A percentile compares a stretch with the other conserved stretches of the same genome.
Conservation (phyloP, 2,113 vertebrate species). For the Pollimyrus isidori region DNA sequence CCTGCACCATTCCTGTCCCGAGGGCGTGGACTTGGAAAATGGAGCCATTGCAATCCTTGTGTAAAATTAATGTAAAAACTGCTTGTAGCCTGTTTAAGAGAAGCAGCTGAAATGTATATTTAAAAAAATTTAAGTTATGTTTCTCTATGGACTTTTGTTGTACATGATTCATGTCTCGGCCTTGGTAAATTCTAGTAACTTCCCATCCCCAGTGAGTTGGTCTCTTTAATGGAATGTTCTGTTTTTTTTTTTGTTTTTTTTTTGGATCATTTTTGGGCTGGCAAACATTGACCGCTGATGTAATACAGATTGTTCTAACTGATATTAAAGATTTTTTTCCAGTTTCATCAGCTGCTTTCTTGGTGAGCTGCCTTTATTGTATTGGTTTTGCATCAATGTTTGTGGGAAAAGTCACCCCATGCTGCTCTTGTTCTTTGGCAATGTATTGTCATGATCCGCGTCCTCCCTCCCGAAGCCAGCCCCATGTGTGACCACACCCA, state of each 20-base stretch:
- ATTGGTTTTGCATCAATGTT: neutral
- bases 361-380: neutral
- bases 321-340: slow-evolving; percentile 74
- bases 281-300: slow-evolving; percentile 58
- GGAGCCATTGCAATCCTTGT: neutral
- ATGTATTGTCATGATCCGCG: too few relatives aligned
- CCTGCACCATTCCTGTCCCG: slow-evolving; percentile 67
- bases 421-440: neutral
- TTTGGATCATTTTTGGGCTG: slow-evolving; percentile 25
- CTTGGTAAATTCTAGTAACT: slow-evolving; percentile 42
- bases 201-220: slow-evolving; percentile 32
- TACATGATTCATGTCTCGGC: slow-evolving; percentile 71
- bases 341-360: slow-evolving; percentile 52
- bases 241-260: slow-evolving; percentile 2
- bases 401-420: neutral
- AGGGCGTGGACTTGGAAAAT: slow-evolving; percentile 43
- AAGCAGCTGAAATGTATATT: slow-evolving; percentile 66
- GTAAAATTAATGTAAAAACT: slow-evolving; percentile 50
- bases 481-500: too few relatives aligned
- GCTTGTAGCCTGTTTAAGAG: slow-evolving; percentile 76
- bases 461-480: too few relatives aligned
- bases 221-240: slow-evolving; percentile 54
- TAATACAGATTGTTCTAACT: slow-evolving; percentile 74
- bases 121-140: slow-evolving; percentile 79
- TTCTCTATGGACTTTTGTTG: slow-evolving; percentile 66